Evolutionary conservation across 2,113 vertebrate genomes (phyloP).

Genomic region (Connochaetes taurinus): DNA sequence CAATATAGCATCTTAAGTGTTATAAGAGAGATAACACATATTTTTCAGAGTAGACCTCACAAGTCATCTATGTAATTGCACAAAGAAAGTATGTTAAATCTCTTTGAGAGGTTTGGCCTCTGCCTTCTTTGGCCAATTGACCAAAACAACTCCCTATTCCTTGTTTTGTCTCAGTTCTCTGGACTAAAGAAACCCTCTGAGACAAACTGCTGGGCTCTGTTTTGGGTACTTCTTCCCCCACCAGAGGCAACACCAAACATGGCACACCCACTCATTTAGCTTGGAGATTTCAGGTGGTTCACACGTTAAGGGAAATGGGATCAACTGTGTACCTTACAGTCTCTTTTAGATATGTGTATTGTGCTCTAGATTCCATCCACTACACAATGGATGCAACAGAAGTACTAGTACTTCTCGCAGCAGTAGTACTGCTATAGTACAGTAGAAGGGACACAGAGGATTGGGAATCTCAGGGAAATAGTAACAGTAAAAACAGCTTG

Average conservation of each 20-base stretch:
- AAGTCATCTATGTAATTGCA: neutral
- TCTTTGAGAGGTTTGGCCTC: neutral
- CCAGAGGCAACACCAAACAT: neutral
- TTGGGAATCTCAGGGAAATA: neutral
- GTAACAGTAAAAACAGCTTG: neutral
- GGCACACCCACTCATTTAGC: neutral
- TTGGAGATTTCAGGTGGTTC: neutral
- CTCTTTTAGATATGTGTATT: conserved; percentile 14
- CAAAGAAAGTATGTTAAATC: neutral
- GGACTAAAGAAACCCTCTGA: neutral
- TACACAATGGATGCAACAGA: neutral
- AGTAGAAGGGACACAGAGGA: neutral
- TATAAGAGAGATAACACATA: neutral
- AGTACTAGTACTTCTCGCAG: neutral
- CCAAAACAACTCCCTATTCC: neutral
- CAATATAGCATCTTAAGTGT: neutral
- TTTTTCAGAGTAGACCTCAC: neutral
- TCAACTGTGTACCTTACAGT: neutral
- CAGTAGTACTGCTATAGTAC: neutral
- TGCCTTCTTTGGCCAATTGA: neutral
- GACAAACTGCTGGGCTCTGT: neutral
- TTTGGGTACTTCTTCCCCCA: neutral
- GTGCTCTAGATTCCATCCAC: neutral
- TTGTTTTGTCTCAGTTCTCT: neutral
- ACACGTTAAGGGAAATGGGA: neutral